Percentiles rank a stretch among this genome's conserved stretches.
Conservation (phyloP, 92 coral and sea anemone genomes). For the Paramuricea clavata region DNA sequence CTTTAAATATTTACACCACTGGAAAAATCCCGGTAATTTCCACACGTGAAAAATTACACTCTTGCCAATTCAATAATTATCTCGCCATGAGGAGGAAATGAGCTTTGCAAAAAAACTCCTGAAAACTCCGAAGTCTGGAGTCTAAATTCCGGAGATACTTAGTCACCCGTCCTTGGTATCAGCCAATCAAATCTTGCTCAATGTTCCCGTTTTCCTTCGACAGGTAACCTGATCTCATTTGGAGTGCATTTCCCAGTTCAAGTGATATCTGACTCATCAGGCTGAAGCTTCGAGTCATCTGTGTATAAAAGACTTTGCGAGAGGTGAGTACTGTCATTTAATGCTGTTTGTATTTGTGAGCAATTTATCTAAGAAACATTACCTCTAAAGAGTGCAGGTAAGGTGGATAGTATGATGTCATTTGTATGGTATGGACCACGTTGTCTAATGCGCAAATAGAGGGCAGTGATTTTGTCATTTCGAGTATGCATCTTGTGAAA, state of each 20-base stretch:
- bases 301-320: neutral
- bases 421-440: neutral
- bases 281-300: neutral
- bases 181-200: too few relatives aligned
- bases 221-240: neutral
- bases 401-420: neutral
- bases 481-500: too few relatives aligned
- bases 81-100: neutral
- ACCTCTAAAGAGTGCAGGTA: neutral
- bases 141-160: too few relatives aligned
- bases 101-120: neutral
- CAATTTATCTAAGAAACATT: neutral
- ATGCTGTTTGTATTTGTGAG: neutral
- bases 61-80: neutral
- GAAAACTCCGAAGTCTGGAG: too few relatives aligned
- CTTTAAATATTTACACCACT: neutral
- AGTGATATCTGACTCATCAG: neutral
- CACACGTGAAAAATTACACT: neutral
- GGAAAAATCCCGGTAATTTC: neutral
- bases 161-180: too few relatives aligned
- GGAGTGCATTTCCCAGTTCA: neutral
- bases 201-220: too few relatives aligned
- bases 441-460: too few relatives aligned
- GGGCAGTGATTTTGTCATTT: too few relatives aligned
- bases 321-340: neutral